Evolutionary conservation across 2,888 invertebrate genomes (phyloP).

Genomic region (Ligdia adustata): DNA sequence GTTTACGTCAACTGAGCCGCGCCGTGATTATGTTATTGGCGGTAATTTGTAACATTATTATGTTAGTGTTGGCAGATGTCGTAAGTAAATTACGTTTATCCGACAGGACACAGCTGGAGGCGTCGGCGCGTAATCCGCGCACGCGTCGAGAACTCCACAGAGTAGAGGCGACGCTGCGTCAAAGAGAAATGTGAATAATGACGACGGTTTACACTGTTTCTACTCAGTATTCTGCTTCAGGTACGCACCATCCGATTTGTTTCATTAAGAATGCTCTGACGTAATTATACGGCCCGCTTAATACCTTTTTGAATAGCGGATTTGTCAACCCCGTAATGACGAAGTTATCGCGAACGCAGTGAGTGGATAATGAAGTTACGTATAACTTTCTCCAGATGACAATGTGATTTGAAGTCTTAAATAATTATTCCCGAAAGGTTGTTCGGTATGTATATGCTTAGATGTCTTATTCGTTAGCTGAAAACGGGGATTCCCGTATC

Average conservation of each 20-base stretch:
- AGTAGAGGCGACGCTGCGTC: constrained; percentile 53
- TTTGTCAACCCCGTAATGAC: constrained; percentile 25
- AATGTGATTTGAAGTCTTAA: constrained; percentile 24
- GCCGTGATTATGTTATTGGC: constrained; percentile 48
- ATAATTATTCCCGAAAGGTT: constrained; percentile 22
- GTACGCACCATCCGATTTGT: constrained; percentile 38
- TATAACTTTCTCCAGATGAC: constrained; percentile 22
- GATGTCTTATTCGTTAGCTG: constrained; percentile 3
- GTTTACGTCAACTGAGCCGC: constrained; percentile 46
- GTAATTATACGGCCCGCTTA: constrained; percentile 21
- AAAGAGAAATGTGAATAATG: constrained; percentile 70
- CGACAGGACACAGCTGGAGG: constrained; percentile 70
- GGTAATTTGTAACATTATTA: constrained; percentile 61
- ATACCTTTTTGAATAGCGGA: constrained; percentile 23
- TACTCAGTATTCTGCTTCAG: constrained; percentile 37
- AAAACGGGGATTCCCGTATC: constrained; percentile 8
- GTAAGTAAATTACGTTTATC: constrained; percentile 75
- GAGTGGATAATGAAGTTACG: constrained; percentile 28
- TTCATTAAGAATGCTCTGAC: constrained; percentile 37
- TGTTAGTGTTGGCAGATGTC: constrained; percentile 69
- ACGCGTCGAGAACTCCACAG: constrained; percentile 53
- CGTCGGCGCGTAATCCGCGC: constrained; percentile 65
- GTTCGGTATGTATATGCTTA: neutral
- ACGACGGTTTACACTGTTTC: constrained; percentile 49
- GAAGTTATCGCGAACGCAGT: constrained; percentile 23